These are phyloP conservation scores for Psephotus haematonotus DNA, from an alignment of 2,113 vertebrate genomes.

Conservation along the genomic window DNA sequence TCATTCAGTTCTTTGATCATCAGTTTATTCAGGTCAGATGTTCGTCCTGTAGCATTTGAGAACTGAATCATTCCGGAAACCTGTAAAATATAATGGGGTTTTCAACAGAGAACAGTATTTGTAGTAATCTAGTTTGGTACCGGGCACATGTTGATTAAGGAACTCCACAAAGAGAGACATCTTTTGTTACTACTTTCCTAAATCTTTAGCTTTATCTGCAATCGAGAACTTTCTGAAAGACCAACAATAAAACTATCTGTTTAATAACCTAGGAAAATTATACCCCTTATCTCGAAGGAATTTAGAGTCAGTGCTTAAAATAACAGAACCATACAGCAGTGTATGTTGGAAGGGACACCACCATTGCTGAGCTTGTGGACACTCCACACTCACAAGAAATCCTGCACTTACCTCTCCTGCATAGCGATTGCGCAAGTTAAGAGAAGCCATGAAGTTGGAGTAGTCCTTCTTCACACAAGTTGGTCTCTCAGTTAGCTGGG, in stretches of 20 bases:
- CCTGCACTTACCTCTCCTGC: slow-evolving; percentile 87
- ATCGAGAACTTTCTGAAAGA: background rate
- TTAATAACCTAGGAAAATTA: background rate
- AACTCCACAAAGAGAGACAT: background rate
- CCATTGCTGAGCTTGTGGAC: background rate
- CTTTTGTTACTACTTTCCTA: background rate
- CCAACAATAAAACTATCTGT: background rate
- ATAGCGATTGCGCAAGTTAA: slow-evolving; percentile 95
- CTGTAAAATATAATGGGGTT: slow-evolving; percentile 61
- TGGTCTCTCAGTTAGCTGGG: slow-evolving; percentile 92
- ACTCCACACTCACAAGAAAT: background rate
- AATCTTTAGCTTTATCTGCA: background rate
- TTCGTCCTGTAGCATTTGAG: slow-evolving; percentile 82
- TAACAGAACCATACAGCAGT: background rate
- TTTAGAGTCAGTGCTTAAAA: background rate
- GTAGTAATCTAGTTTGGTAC: background rate
- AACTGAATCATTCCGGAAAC: slow-evolving; percentile 95
- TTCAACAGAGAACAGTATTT: background rate
- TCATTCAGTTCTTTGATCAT: slow-evolving; percentile 87
- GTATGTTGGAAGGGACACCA: background rate
- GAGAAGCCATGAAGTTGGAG: slow-evolving; percentile 97
- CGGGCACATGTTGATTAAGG: background rate
- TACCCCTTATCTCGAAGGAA: background rate
- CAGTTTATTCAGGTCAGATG: slow-evolving; percentile 89
- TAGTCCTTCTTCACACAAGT: slow-evolving; percentile 97